A percentile compares a stretch with the other conserved stretches of the same genome.
phyloP scores from a whole-genome alignment of 2,113 vertebrate genomes.

The human (Homo sapiens) region GRCh38 chr17:33613501-33614000 shows the following conservation, averaged over 20 bases:
- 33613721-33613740: neutral
- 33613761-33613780: neutral
- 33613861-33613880: neutral
- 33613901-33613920: neutral
- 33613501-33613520: no score
- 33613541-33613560: no score
- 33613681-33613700: no score
- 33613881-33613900: neutral
- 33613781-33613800: neutral
- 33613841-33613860: neutral
- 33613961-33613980: neutral
- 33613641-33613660: no score
- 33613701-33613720: neutral
- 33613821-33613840: neutral
- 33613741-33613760: neutral
- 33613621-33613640: no score
- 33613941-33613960: neutral
- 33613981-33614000: neutral
- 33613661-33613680: neutral
- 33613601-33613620: no score
- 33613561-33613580: no score
- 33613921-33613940: neutral
- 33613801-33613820: neutral
- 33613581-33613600: no score
- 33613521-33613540: no score